These are phyloP conservation scores for Orgyia antiqua DNA, from an alignment of 2,888 invertebrate genomes.

Conservation along the genomic window DNA sequence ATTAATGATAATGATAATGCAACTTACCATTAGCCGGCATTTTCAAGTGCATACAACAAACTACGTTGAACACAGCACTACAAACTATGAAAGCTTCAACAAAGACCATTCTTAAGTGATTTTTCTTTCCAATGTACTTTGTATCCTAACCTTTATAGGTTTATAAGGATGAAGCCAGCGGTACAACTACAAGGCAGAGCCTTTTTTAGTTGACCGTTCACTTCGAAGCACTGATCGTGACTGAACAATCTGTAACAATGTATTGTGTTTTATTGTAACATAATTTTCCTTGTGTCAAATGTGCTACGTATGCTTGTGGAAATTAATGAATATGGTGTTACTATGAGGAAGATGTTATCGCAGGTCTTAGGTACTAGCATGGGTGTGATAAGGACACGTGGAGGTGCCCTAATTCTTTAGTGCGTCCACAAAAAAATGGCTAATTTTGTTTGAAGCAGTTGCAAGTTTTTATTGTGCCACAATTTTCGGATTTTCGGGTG, in stretches of 20 bases:
- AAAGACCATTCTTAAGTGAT: constrained; percentile 9
- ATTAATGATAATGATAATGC: too few relatives aligned
- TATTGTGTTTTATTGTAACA: constrained; percentile 4
- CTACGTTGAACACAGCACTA: constrained; percentile 7
- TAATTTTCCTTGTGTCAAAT: constrained; percentile 14
- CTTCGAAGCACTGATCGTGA: constrained; percentile 17
- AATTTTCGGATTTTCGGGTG: too few relatives aligned
- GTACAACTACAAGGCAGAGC: constrained; percentile 22
- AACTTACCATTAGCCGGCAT: constrained; percentile 19
- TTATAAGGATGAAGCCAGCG: constrained; percentile 20
- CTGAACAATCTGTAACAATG: constrained; percentile 7
- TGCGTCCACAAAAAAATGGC: too few relatives aligned
- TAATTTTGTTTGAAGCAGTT: too few relatives aligned
- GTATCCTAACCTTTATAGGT: constrained; percentile 21
- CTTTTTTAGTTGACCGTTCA: constrained; percentile 30
- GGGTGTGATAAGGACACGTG: too few relatives aligned
- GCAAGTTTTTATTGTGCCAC: too few relatives aligned
- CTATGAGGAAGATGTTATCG: too few relatives aligned
- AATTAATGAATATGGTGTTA: too few relatives aligned
- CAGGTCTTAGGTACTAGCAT: too few relatives aligned
- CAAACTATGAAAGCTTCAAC: constrained; percentile 5
- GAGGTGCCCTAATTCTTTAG: too few relatives aligned
- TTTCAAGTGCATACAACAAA: constrained; percentile 8
- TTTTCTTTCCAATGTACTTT: too few relatives aligned
- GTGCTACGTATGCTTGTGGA: neutral